phyloP scores from a whole-genome alignment of 2,888 invertebrate species.

The Phorcus lineatus region DNA sequence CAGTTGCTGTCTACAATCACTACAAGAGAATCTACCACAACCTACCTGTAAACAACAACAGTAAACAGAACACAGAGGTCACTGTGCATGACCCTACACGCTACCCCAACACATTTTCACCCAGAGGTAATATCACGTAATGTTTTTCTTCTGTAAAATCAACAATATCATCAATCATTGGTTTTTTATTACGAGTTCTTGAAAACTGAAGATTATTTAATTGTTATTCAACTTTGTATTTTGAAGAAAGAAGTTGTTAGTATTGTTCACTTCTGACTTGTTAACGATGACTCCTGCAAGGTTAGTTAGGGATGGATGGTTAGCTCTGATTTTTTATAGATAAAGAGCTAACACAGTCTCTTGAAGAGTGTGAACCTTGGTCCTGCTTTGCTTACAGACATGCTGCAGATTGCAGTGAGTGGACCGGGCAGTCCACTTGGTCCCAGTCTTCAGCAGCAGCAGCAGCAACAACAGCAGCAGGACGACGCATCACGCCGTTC shows the following conservation, averaged over 20 bases:
- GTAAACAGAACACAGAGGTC: slow-evolving; percentile 26
- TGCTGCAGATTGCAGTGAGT: slow-evolving; percentile 89
- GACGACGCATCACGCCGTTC: slow-evolving; percentile 52
- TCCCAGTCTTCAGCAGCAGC: slow-evolving; percentile 46
- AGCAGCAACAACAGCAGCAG: slow-evolving; percentile 49
- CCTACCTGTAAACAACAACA: slow-evolving; percentile 75
- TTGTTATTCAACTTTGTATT: no score
- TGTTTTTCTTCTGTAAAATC: no score
- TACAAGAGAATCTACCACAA: slow-evolving; percentile 98
- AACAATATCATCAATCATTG: no score
- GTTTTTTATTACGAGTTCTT: no score
- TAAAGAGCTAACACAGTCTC: no score
- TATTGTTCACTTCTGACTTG: not conserved
- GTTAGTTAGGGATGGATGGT: no score
- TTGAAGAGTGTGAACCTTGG: not conserved
- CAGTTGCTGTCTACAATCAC: slow-evolving; percentile 99
- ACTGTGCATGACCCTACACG: slow-evolving; percentile 35
- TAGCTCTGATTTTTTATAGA: no score
- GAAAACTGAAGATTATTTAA: no score
- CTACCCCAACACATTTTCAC: slow-evolving; percentile 48
- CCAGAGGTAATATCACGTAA: slow-evolving; percentile 40
- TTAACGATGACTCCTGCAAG: not conserved
- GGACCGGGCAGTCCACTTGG: slow-evolving; percentile 83
- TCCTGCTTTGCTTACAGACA: slow-evolving; percentile 80
- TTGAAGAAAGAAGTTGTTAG: no score